phyloP scores from a whole-genome alignment of 53 echinoderm and acorn worm genomes.

The Henricia sp. region DNA sequence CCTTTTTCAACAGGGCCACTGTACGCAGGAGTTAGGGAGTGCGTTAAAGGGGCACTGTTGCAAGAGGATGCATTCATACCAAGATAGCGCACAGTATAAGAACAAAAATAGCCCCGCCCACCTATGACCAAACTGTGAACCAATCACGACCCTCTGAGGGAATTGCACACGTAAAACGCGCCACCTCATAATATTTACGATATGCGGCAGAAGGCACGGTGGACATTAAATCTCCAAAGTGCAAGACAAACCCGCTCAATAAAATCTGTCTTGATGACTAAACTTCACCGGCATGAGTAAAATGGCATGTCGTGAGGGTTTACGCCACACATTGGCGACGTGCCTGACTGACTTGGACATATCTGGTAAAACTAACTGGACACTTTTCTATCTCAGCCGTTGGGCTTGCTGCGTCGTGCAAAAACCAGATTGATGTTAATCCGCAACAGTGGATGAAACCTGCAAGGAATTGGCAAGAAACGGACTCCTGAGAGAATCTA shows the following conservation, averaged over 20 bases:
- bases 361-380: neutral
- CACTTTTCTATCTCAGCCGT: neutral
- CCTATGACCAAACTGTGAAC: constrained; percentile 38
- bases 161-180: constrained; percentile 3
- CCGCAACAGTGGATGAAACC: neutral
- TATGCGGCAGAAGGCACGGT: constrained; percentile 37
- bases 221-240: constrained; percentile 23
- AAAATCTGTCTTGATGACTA: neutral
- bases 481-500: constrained; percentile 18
- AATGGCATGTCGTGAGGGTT: constrained; percentile 15
- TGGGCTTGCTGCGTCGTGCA: neutral
- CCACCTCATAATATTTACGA: constrained; percentile 37
- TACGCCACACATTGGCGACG: neutral
- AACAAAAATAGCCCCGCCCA: constrained; percentile 38
- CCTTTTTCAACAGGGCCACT: too few relatives aligned
- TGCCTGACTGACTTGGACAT: neutral
- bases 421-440: neutral
- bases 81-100: too few relatives aligned
- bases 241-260: constrained; percentile 2
- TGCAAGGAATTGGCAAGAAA: neutral
- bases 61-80: too few relatives aligned
- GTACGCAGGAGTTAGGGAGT: too few relatives aligned
- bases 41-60: too few relatives aligned
- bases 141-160: constrained; percentile 17
- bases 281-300: neutral